Percentiles rank a stretch among this genome's conserved stretches.
Evolutionary conservation across 2,888 invertebrate species (phyloP).

Genomic region (Acronicta aceris): DNA sequence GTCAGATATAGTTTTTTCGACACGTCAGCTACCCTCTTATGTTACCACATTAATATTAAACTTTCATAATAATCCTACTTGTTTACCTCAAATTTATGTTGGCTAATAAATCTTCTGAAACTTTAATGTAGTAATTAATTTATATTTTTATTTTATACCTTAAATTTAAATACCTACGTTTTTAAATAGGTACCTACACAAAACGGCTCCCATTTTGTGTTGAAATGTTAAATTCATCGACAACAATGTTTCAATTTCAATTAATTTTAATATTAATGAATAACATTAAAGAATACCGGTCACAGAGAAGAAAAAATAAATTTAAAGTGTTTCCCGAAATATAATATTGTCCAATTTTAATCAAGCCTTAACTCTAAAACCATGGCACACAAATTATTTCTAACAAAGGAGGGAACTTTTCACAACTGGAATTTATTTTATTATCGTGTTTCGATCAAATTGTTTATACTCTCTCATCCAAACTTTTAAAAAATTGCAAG

Average conservation of each 20-base stretch:
- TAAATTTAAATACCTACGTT: constrained; percentile 42
- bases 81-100: constrained; percentile 79
- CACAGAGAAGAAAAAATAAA: constrained; percentile 31
- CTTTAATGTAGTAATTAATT: constrained; percentile 73
- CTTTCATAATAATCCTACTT: constrained; percentile 76
- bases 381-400: constrained; percentile 87
- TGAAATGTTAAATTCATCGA: constrained; percentile 59
- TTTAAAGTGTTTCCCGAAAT: constrained; percentile 54
- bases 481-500: constrained; percentile 62
- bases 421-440: constrained; percentile 82
- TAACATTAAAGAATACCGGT: constrained; percentile 43
- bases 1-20: constrained; percentile 67
- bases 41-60: constrained; percentile 71
- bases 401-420: constrained; percentile 87
- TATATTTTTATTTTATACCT: constrained; percentile 44
- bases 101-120: constrained; percentile 85
- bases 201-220: constrained; percentile 56
- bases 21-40: constrained; percentile 74
- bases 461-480: constrained; percentile 63
- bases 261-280: constrained; percentile 32
- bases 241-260: constrained; percentile 38
- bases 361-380: constrained; percentile 82
- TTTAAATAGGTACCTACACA: constrained; percentile 42
- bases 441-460: constrained; percentile 69
- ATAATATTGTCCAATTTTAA: constrained; percentile 83